These are phyloP conservation scores for Strigamia maritima DNA, from an alignment of 2,888 invertebrate genomes.

Conservation along the genomic window DNA sequence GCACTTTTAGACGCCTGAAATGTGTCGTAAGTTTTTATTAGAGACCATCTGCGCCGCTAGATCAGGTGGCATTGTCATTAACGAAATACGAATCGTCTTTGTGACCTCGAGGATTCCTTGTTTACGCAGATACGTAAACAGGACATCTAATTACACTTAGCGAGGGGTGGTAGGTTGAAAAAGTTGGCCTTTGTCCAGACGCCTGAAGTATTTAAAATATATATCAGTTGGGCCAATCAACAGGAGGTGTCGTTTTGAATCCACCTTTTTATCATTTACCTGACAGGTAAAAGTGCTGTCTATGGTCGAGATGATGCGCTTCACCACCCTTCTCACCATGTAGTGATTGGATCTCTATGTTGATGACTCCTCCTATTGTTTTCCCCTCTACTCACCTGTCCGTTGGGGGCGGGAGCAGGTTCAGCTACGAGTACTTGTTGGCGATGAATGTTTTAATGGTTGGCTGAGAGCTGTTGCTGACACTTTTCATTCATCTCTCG, in stretches of 20 bases:
- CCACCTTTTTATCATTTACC: conserved; percentile 15
- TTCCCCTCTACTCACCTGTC: conserved; percentile 19
- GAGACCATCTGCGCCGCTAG: neutral
- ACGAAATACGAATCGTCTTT: neutral
- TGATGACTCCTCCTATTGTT: conserved; percentile 28
- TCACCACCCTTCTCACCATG: neutral
- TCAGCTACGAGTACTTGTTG: neutral
- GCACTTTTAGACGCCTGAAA: neutral
- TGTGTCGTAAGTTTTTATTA: conserved; percentile 6
- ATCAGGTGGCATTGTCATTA: conserved; percentile 26
- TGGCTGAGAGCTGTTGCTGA: conserved; percentile 31
- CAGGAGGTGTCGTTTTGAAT: neutral
- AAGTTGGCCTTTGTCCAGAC: neutral
- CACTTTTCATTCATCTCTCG: conserved; percentile 34
- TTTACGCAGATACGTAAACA: neutral
- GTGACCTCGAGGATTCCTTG: neutral
- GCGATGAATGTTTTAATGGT: conserved; percentile 31
- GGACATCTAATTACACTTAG: neutral
- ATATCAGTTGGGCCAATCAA: neutral
- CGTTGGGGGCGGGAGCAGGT: conserved; percentile 6
- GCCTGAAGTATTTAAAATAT: neutral
- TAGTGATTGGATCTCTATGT: neutral
- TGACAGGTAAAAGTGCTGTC: neutral
- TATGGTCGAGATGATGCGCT: neutral
- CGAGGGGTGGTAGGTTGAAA: neutral